Conservation (phyloP, 2,113 vertebrate genomes). For the Macrotus californicus region DNA sequence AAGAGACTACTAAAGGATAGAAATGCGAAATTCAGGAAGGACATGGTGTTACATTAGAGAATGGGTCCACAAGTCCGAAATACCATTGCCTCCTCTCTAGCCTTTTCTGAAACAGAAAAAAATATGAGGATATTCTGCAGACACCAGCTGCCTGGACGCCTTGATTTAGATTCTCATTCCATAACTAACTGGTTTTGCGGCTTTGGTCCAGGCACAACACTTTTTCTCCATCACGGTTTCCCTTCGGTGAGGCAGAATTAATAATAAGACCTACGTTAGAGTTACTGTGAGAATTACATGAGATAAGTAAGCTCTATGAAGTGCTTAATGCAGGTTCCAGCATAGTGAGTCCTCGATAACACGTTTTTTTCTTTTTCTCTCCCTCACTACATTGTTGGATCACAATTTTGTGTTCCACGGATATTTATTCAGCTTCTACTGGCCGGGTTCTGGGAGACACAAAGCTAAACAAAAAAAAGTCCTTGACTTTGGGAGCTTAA, state of each 20-base stretch:
- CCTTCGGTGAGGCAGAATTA: neutral
- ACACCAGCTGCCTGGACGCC: no score
- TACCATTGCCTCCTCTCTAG: neutral
- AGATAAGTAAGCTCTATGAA: neutral
- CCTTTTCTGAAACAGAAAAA: neutral
- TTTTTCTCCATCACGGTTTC: neutral
- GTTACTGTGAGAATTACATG: neutral
- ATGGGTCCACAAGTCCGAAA: neutral
- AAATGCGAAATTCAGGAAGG: neutral
- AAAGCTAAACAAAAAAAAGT: constrained; percentile 24
- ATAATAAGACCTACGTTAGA: neutral
- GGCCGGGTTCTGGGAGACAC: neutral
- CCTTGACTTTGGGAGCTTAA: neutral
- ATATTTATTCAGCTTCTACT: constrained; percentile 7
- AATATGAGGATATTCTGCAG: neutral
- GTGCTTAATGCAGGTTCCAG: neutral
- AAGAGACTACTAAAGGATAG: neutral
- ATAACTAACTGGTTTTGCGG: neutral
- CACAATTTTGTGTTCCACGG: constrained; percentile 15
- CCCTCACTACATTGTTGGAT: neutral
- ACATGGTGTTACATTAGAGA: neutral
- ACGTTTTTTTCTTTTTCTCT: neutral
- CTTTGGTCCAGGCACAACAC: neutral
- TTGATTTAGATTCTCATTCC: neutral
- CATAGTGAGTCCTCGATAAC: neutral